Conservation (phyloP, 2,113 vertebrate genomes). For the Nycticryphes semicollaris region DNA sequence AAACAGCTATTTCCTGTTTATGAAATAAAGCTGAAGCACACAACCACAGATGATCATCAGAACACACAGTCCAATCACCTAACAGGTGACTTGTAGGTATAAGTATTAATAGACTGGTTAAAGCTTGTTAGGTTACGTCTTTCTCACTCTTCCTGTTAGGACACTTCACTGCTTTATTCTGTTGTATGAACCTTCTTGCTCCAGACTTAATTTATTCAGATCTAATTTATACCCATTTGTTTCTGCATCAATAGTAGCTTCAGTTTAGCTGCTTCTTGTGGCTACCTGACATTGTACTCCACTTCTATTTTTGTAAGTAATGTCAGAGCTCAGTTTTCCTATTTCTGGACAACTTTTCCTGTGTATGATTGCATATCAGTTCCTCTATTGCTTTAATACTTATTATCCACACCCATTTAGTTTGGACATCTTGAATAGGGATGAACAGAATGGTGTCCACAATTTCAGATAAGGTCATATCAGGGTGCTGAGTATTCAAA, state of each 20-base stretch:
- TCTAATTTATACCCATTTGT: not conserved
- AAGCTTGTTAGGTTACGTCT: not conserved
- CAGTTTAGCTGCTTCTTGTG: not conserved
- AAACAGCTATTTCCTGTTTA: not conserved
- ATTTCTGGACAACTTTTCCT: not conserved
- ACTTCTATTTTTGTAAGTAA: not conserved
- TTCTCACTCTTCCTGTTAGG: not conserved
- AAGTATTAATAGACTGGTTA: not conserved
- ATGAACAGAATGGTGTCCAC: not conserved
- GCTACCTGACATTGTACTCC: not conserved
- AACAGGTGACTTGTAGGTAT: not conserved
- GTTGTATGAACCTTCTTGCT: not conserved
- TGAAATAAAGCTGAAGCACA: not conserved
- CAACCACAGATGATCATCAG: rapidly evolving
- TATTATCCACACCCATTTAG: not conserved
- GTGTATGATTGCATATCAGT: not conserved
- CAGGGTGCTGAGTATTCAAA: not conserved
- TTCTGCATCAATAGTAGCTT: not conserved
- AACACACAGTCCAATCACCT: not conserved
- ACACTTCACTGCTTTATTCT: not conserved
- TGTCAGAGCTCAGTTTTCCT: not conserved
- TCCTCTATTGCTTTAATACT: not conserved
- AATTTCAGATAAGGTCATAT: not conserved
- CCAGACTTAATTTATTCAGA: not conserved
- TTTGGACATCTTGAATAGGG: not conserved